Conservation (phyloP, 2,797 vertebrate species). For the Poecilia velifera region DNA sequence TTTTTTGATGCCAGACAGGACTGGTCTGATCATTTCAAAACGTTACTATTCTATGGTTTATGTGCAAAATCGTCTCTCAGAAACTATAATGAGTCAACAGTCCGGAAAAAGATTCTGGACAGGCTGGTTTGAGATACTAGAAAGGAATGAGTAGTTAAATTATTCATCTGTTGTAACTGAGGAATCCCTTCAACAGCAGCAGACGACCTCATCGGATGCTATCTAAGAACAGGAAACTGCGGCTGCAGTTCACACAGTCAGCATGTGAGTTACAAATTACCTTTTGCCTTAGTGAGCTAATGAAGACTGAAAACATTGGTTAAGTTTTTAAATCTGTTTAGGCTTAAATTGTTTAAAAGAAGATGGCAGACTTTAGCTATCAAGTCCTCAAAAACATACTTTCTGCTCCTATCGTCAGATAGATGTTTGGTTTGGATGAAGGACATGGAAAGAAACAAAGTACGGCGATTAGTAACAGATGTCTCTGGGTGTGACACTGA, state of each 20-base stretch:
- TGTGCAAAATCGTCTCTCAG: not conserved
- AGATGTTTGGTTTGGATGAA: not conserved
- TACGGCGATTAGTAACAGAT: slow-evolving; percentile 15
- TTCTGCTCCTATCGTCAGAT: not conserved
- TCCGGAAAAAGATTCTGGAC: not conserved
- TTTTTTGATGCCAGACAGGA: not conserved
- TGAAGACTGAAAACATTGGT: not conserved
- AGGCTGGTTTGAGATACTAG: not conserved
- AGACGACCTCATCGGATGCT: not conserved
- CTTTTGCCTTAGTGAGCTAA: not conserved
- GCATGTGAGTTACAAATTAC: not conserved
- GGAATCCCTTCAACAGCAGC: not conserved
- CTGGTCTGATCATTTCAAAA: not conserved
- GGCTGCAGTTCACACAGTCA: not conserved
- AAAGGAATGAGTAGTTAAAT: not conserved
- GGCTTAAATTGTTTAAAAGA: not conserved
- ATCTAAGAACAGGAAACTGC: not conserved
- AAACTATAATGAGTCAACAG: not conserved
- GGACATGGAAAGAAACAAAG: slow-evolving; percentile 20
- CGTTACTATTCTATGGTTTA: not conserved
- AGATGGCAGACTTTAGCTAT: not conserved
- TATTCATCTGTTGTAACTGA: not conserved
- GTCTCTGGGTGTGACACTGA: slow-evolving; percentile 28
- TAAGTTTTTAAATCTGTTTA: not conserved
- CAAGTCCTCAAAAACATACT: no score